phyloP scores from a whole-genome alignment of 1,140 invertebrate species.

The Caerostris darwini region DNA sequence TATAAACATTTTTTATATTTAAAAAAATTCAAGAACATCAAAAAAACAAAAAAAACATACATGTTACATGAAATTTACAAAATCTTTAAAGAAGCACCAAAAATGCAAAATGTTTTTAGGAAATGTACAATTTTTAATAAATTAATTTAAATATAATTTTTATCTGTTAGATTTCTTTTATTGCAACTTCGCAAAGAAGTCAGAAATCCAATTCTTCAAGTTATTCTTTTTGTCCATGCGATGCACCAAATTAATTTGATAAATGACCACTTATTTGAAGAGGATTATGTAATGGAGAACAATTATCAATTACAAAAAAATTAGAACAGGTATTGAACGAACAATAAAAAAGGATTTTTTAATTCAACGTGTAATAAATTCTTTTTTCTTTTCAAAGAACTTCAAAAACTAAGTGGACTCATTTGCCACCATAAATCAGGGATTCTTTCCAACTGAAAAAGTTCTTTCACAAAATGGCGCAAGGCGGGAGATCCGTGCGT shows the following conservation, averaged over 20 bases:
- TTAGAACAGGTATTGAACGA: neutral
- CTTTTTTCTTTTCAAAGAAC: neutral
- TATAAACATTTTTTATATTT: too few relatives aligned
- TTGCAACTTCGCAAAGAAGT: too few relatives aligned
- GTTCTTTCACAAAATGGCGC: neutral
- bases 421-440: neutral
- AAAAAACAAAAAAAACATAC: too few relatives aligned
- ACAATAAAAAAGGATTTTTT: neutral
- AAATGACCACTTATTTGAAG: neutral
- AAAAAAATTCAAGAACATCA: too few relatives aligned
- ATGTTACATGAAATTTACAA: too few relatives aligned
- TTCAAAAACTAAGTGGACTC: neutral
- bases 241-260: constrained; percentile 13
- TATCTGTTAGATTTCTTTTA: too few relatives aligned
- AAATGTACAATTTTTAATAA: too few relatives aligned
- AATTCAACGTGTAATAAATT: neutral
- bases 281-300: neutral
- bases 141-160: too few relatives aligned
- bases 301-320: constrained; percentile 21
- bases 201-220: neutral
- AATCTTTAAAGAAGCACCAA: too few relatives aligned
- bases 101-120: too few relatives aligned
- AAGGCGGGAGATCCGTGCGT: neutral
- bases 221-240: neutral
- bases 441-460: neutral